Conservation (phyloP, 2,888 invertebrate species). For the Spodoptera littoralis region DNA sequence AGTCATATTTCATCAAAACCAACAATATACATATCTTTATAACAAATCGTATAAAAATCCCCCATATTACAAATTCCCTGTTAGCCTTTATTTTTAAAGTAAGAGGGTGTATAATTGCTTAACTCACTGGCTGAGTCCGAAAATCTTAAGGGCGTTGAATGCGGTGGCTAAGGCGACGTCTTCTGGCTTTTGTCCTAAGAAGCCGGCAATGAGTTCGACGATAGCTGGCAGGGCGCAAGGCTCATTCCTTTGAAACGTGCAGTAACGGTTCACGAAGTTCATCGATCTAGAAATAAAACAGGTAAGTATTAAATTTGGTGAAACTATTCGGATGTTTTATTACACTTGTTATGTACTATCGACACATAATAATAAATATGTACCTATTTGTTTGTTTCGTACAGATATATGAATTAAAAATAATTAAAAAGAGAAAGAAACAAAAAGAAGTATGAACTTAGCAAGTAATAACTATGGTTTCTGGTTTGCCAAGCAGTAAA, state of each 20-base stretch:
- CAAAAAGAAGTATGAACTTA: no score
- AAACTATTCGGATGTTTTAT: no score
- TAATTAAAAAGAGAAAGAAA: no score
- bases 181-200: conserved; percentile 95
- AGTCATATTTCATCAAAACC: no score
- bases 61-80: background rate
- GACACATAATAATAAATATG: no score
- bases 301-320: no score
- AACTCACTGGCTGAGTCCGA: conserved; percentile 93
- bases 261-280: conserved; percentile 95
- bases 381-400: no score
- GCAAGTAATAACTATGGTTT: no score
- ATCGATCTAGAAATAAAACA: conserved; percentile 88
- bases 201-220: conserved; percentile 98
- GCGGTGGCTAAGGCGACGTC: conserved; percentile 97
- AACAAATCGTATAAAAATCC: background rate
- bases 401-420: no score
- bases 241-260: conserved; percentile 98
- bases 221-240: conserved; percentile 97
- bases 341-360: no score
- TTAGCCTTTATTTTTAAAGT: background rate
- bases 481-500: no score
- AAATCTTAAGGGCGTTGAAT: conserved; percentile 96
- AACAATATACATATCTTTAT: no score
- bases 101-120: conserved; percentile 6